phyloP scores from a whole-genome alignment of 2,797 vertebrate species.

The Dallia pectoralis region DNA sequence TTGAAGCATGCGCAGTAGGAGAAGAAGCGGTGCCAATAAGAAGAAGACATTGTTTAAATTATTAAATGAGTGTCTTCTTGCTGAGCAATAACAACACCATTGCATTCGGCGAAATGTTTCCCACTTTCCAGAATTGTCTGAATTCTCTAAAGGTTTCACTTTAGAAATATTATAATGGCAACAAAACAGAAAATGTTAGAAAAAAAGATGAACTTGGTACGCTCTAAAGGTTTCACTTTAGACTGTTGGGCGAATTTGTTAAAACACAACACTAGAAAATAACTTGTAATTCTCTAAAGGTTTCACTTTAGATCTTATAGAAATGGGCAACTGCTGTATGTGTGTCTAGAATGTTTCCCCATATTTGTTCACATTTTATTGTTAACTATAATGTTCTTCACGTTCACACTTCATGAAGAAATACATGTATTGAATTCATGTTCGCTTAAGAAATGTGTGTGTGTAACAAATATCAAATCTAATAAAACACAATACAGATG shows the following conservation, averaged over 20 bases:
- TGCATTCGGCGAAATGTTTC: constrained; percentile 62
- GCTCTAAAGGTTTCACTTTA: constrained; percentile 45
- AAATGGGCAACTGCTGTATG: no score
- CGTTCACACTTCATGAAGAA: constrained; percentile 27
- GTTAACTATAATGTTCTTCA: neutral
- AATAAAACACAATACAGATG: constrained; percentile 2
- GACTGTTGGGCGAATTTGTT: constrained; percentile 9
- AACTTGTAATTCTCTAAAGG: constrained; percentile 35
- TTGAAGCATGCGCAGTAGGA: constrained; percentile 72
- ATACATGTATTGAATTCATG: constrained; percentile 16
- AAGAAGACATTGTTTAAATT: constrained; percentile 67
- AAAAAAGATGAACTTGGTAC: constrained; percentile 13
- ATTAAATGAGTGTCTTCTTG: constrained; percentile 58
- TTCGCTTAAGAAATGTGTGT: constrained; percentile 8
- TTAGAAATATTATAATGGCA: constrained; percentile 58
- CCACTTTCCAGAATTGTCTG: constrained; percentile 72
- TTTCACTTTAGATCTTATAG: constrained; percentile 51
- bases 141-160: constrained; percentile 74
- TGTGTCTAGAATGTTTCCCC: no score
- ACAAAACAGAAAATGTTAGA: constrained; percentile 22
- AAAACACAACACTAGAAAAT: constrained; percentile 1
- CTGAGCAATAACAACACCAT: constrained; percentile 63
- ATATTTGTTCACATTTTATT: neutral
- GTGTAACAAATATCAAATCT: neutral
- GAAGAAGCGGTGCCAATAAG: constrained; percentile 77